Percentiles rank a stretch among this genome's conserved stretches.
Conservation (phyloP, 2,888 invertebrate genomes). For the Sminthurides aquaticus region DNA sequence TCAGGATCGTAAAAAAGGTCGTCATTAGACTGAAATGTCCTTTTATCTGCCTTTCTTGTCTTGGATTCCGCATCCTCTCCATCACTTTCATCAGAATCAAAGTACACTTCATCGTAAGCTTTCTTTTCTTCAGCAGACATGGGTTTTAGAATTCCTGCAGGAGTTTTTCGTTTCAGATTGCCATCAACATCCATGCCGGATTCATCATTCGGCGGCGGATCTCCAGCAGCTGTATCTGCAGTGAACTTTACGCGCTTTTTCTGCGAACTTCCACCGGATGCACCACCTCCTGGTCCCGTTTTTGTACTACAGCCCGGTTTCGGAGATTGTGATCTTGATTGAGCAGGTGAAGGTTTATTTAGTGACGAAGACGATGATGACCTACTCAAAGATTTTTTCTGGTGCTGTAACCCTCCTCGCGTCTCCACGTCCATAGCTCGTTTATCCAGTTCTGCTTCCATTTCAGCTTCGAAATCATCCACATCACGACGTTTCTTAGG, state of each 20-base stretch:
- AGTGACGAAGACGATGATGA: constrained; percentile 39
- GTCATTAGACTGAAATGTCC: constrained; percentile 44
- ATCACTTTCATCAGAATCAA: constrained; percentile 44
- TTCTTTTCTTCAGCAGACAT: constrained; percentile 4
- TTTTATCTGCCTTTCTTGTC: constrained; percentile 27
- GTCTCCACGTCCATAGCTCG: constrained; percentile 37
- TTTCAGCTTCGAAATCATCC: constrained; percentile 45
- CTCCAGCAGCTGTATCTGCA: neutral
- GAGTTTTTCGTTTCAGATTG: neutral
- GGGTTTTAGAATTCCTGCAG: neutral
- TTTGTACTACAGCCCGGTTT: neutral
- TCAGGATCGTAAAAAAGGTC: constrained; percentile 54
- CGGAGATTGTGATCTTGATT: constrained; percentile 6
- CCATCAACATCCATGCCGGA: neutral
- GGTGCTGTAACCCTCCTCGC: constrained; percentile 40
- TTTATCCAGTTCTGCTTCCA: constrained; percentile 44
- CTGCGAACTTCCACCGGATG: neutral
- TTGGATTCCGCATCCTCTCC: constrained; percentile 29
- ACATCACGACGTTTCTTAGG: constrained; percentile 32
- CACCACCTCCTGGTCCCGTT: neutral
- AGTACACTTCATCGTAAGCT: constrained; percentile 44
- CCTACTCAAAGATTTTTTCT: constrained; percentile 27
- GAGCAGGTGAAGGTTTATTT: constrained; percentile 18
- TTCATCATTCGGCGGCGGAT: neutral
- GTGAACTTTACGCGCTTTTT: neutral